Percentiles rank a stretch among this genome's conserved stretches.
Conservation (phyloP, 2,797 vertebrate species). For the Xiphophorus birchmanni region DNA sequence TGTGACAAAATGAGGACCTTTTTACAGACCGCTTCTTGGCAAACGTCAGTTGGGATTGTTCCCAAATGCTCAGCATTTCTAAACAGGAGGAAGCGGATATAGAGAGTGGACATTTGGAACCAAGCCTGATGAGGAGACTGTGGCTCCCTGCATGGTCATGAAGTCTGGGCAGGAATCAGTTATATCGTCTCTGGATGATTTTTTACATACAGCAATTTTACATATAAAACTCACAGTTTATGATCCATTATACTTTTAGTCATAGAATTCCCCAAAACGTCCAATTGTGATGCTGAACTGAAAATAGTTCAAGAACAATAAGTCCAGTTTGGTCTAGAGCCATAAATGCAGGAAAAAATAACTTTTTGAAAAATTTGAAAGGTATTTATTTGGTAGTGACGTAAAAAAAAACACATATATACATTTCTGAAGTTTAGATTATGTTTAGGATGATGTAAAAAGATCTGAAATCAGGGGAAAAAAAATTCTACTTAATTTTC, state of each 20-base stretch:
- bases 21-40: background rate
- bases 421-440: background rate
- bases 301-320: background rate
- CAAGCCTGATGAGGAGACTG: background rate
- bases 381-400: background rate
- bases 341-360: background rate
- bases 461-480: background rate
- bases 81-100: background rate
- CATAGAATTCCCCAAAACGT: background rate
- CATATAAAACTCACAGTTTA: background rate
- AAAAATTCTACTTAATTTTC: background rate
- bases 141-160: background rate
- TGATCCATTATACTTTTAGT: background rate
- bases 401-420: too few species aligned
- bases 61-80: background rate
- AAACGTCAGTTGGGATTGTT: background rate
- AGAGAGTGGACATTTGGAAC: conserved; percentile 1
- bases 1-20: background rate
- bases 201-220: background rate
- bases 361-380: background rate
- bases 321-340: background rate
- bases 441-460: background rate
- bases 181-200: background rate
- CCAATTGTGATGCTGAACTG: background rate
- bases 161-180: background rate